Conservation (phyloP, 2,797 vertebrate genomes). For the Channallabes apus region DNA sequence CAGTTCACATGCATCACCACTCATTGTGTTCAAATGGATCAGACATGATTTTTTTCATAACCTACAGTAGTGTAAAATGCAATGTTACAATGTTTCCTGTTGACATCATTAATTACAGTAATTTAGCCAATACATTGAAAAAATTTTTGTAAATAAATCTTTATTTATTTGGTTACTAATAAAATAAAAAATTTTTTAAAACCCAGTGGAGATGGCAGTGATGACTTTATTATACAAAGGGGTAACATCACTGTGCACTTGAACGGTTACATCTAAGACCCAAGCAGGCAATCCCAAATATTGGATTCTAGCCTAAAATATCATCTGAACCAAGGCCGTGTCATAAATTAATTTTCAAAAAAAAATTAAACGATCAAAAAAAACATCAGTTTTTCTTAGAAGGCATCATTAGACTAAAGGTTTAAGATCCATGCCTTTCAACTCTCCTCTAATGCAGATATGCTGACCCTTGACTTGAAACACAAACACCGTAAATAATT, state of each 20-base stretch:
- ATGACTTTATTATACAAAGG: background rate
- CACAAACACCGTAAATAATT: slow-evolving; percentile 44
- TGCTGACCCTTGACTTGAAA: background rate
- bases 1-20: no score
- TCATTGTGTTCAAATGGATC: no score
- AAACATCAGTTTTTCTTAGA: background rate
- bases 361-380: background rate
- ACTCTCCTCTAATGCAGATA: background rate
- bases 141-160: background rate
- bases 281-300: background rate
- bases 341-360: no score
- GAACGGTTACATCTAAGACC: background rate
- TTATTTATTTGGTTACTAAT: background rate
- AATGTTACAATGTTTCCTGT: background rate
- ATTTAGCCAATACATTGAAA: background rate
- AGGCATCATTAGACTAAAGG: background rate
- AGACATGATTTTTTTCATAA: background rate
- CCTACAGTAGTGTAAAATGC: no score
- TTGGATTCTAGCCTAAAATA: background rate
- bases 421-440: background rate
- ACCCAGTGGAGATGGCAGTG: background rate
- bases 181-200: no score
- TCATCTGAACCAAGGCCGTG: background rate
- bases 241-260: background rate
- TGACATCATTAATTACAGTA: background rate